A percentile compares a stretch with the other conserved stretches of the same genome.
phyloP scores from a whole-genome alignment of 2,113 vertebrate species.

The Boulengeromyrus knoepffleri region DNA sequence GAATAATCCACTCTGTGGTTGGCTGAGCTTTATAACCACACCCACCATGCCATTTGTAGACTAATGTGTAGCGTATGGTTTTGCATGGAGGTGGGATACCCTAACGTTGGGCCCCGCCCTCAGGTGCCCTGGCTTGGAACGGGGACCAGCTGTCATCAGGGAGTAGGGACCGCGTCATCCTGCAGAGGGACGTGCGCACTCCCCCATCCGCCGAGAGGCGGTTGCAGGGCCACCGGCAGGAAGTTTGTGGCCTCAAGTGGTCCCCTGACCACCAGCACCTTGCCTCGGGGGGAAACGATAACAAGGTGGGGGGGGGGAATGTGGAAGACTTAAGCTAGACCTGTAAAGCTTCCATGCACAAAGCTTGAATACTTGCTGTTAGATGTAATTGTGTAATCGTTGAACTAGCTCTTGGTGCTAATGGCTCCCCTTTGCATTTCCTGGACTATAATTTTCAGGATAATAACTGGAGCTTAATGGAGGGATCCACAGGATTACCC shows the following conservation, averaged over 20 bases:
- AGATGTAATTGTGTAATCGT: not conserved
- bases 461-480: not conserved
- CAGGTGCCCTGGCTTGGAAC: slow-evolving; percentile 70
- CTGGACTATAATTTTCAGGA: not conserved
- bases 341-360: not conserved
- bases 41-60: not conserved
- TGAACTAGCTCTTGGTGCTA: not conserved
- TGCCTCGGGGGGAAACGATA: slow-evolving; percentile 70
- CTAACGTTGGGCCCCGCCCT: not conserved
- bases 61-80: not conserved
- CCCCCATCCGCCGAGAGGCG: slow-evolving; percentile 58
- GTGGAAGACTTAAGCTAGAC: not conserved
- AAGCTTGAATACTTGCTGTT: not conserved
- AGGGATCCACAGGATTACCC: not conserved
- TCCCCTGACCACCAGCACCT: slow-evolving; percentile 74
- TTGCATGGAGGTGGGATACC: not conserved
- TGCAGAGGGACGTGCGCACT: slow-evolving; percentile 63
- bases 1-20: not conserved
- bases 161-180: slow-evolving; percentile 66
- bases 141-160: slow-evolving; percentile 71
- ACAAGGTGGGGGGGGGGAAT: slow-evolving; percentile 53
- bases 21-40: not conserved
- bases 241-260: slow-evolving; percentile 72
- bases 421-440: not conserved
- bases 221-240: slow-evolving; percentile 68